Conservation (phyloP, 2,888 invertebrate genomes). For the Julus scanicus region DNA sequence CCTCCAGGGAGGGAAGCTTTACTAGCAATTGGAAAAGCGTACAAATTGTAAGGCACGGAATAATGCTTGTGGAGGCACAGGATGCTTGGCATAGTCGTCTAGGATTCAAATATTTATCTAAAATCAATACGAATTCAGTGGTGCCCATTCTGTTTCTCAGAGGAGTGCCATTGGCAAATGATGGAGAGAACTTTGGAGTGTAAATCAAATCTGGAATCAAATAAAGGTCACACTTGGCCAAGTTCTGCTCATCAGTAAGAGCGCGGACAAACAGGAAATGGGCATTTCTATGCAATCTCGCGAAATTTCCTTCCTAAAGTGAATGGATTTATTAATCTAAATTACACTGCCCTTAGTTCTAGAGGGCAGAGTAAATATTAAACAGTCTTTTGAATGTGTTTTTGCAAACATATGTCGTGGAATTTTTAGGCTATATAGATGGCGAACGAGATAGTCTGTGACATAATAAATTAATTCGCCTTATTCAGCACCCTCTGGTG, state of each 20-base stretch:
- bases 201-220: conserved; percentile 21
- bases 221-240: conserved; percentile 3
- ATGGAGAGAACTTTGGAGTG: not conserved
- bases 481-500: too few species aligned
- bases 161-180: conserved; percentile 22
- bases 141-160: conserved; percentile 14
- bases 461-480: too few species aligned
- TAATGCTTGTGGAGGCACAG: conserved; percentile 3
- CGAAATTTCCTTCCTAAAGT: not conserved
- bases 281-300: not conserved
- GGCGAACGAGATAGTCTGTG: too few species aligned
- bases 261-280: not conserved
- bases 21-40: conserved; percentile 27
- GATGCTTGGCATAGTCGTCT: not conserved
- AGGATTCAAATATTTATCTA: conserved; percentile 22
- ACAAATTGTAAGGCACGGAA: conserved; percentile 7
- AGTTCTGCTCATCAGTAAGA: not conserved
- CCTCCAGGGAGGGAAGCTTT: conserved; percentile 15
- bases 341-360: not conserved
- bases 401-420: not conserved
- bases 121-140: conserved; percentile 23
- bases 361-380: not conserved
- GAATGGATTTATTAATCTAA: not conserved
- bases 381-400: not conserved
- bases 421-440: not conserved